Conservation (phyloP, 2,113 vertebrate genomes). For the Carollia perspicillata region DNA sequence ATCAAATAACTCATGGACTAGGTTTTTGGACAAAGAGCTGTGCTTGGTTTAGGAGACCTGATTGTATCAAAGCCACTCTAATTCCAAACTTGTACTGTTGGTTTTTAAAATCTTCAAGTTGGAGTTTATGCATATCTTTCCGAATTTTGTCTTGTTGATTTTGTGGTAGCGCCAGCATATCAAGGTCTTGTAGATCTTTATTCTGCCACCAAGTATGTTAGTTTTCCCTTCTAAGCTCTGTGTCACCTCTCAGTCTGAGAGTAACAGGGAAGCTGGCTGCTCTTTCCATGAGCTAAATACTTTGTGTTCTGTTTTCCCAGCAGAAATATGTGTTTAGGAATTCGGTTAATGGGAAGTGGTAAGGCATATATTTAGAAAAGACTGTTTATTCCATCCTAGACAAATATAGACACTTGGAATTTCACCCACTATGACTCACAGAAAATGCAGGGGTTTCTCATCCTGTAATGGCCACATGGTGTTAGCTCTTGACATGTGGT, state of each 20-base stretch:
- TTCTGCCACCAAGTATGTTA: neutral
- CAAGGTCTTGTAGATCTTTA: neutral
- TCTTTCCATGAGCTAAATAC: neutral
- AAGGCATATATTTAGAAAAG: conserved; percentile 67
- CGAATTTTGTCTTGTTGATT: conserved; percentile 14
- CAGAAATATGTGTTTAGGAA: conserved; percentile 67
- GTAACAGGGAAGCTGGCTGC: neutral
- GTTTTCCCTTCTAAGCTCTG: conserved; percentile 1
- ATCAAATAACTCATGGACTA: neutral
- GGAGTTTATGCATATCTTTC: neutral
- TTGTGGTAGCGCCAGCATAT: conserved; percentile 9
- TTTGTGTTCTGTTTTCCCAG: conserved; percentile 57
- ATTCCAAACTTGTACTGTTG: neutral
- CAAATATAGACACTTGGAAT: conserved; percentile 66
- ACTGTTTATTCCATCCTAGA: conserved; percentile 39
- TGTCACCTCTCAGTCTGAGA: neutral
- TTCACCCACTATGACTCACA: conserved; percentile 55
- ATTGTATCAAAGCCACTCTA: neutral
- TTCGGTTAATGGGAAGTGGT: conserved; percentile 66
- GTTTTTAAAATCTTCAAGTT: neutral
- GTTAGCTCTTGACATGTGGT: neutral
- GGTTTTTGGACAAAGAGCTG: neutral
- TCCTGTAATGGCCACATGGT: neutral
- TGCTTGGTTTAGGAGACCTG: neutral
- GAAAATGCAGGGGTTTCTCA: neutral